Evolutionary conservation across 2,797 vertebrate genomes (phyloP), one percentile per base, ranked within the genome.

Genomic region (Liparis tanakae): DNA sequence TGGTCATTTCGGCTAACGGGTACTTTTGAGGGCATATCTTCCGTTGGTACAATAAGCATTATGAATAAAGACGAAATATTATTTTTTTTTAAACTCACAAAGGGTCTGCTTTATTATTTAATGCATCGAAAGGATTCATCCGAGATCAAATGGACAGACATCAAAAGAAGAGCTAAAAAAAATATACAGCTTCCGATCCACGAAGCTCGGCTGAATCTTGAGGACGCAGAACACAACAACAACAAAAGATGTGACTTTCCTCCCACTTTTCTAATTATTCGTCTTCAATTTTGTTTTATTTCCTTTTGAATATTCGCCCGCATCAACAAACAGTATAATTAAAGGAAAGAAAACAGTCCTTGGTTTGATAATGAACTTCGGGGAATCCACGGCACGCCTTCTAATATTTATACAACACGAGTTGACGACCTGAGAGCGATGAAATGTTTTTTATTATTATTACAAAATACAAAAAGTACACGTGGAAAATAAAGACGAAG

Each of bases 61-160:
- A 74, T 79, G 70, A 90, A 93, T 91, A 89, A 90, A 87, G 83
- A 83, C 51, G 33, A 51, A 10, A 3, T 8, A 3, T 17, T 36
- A 15, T 3, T n/a, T 77, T 82, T 81, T 72, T 74, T 41, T 41
- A 4, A 4, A 88, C 50, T 71, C 67, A 3, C 43, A 70, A 87
- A 87, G 88, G 73, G 72, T 78, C 81, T 87, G 51, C 71, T 94
- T 87, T 90, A 92, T 92, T 92, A 93, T 94, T 93, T 82, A 92
- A 84, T 46, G 55, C n/a, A 67, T 85, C 78, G 88, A 93, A 93
- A 91, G 84, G 90, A 90, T 86, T 87, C 72, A 62, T 79, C 77
- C 76, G 65, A 79, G 72, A 73, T 86, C 81, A 80, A 81, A 90
- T 85, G 81, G 74, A 78, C 70, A 77, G 72, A 83, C 78, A 80